A percentile compares a stretch with the other conserved stretches of the same genome.
Conservation (phyloP, 1,140 invertebrate species). For the Carposina sasakii region DNA sequence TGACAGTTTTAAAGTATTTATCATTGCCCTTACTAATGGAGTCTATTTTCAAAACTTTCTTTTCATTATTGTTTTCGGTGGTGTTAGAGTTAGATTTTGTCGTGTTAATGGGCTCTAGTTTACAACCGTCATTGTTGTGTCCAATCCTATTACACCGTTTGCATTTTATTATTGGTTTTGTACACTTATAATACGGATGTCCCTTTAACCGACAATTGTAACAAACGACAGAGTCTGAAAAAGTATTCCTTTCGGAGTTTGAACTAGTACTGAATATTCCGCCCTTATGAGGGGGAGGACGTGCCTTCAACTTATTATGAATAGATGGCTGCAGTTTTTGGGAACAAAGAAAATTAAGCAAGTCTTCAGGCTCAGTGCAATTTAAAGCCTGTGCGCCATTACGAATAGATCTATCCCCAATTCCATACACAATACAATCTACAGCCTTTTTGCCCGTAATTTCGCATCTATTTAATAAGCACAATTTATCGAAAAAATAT, state of each 20-base stretch:
- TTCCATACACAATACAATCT: slow-evolving; percentile 11
- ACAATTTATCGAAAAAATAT: slow-evolving; percentile 14
- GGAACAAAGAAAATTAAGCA: slow-evolving; percentile 2
- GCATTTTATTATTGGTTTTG: slow-evolving; percentile 3
- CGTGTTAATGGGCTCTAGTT: neutral
- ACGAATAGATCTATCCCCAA: slow-evolving; percentile 2
- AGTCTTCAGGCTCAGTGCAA: slow-evolving; percentile 8
- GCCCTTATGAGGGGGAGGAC: no score
- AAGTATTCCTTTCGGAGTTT: no score
- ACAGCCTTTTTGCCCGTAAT: slow-evolving; percentile 11
- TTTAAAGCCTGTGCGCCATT: slow-evolving; percentile 11
- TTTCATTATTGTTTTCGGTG: neutral
- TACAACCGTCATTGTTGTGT: slow-evolving; percentile 3
- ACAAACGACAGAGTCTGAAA: neutral
- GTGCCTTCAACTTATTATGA: neutral
- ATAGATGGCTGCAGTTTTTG: neutral
- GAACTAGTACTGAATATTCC: neutral
- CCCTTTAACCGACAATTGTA: neutral
- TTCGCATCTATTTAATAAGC: slow-evolving; percentile 5
- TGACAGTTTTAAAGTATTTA: slow-evolving; percentile 7
- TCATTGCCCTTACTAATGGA: slow-evolving; percentile 1
- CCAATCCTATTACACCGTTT: neutral
- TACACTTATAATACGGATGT: neutral
- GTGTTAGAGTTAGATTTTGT: neutral
- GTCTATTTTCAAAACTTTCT: neutral